These are phyloP conservation scores for Clarias gariepinus DNA, from an alignment of 2,113 vertebrate genomes.

Conservation along the genomic window DNA sequence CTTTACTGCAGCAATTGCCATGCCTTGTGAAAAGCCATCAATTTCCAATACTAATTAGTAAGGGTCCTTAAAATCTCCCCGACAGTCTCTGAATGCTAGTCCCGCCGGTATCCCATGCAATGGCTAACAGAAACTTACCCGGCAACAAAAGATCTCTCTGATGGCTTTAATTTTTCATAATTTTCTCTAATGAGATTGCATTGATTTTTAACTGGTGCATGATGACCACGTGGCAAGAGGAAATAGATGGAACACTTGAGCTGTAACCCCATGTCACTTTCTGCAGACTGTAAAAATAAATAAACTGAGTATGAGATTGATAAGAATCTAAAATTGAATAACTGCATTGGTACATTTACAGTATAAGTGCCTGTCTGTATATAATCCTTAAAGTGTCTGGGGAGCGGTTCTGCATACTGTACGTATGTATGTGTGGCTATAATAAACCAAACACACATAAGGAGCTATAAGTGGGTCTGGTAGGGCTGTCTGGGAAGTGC, in stretches of 20 bases:
- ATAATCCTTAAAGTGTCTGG: background rate
- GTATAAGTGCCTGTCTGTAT: background rate
- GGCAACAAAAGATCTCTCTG: conserved; percentile 83
- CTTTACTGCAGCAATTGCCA: conserved; percentile 74
- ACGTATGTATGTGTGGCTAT: background rate
- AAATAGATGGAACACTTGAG: conserved; percentile 25
- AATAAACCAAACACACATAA: background rate
- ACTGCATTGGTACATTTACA: background rate
- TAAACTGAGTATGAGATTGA: background rate
- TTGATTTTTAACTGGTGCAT: conserved; percentile 84
- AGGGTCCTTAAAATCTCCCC: conserved; percentile 85
- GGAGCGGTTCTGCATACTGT: background rate
- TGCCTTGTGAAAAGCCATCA: conserved; percentile 84
- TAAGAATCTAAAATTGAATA: background rate
- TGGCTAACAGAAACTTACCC: conserved; percentile 80
- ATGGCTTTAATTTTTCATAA: conserved; percentile 87
- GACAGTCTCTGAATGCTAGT: conserved; percentile 80
- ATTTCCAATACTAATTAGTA: conserved; percentile 84
- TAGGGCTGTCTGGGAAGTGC: conserved; percentile 33
- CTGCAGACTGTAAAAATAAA: background rate
- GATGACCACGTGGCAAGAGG: conserved; percentile 62
- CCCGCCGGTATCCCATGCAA: conserved; percentile 82
- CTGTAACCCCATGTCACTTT: background rate
- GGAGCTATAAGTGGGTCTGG: conserved; percentile 19
- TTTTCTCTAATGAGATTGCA: conserved; percentile 89